Evolutionary conservation across 1,140 invertebrate genomes (phyloP), one percentile per base, ranked within the genome.

Genomic region (Drosophila elegans): DNA sequence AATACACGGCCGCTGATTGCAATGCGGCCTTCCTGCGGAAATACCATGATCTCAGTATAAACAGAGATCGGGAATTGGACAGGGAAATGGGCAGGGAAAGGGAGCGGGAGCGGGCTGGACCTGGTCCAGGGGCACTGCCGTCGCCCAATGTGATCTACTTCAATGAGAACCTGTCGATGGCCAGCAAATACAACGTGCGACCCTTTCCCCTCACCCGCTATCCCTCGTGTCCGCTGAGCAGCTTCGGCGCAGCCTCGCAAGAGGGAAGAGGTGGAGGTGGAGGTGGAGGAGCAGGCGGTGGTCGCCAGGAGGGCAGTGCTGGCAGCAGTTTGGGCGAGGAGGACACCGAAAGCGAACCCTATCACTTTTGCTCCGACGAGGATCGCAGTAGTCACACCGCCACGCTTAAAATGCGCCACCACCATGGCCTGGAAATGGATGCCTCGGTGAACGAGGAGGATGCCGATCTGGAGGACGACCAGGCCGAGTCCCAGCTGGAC

Each of bases 111-210:
- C 38, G 38, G 29, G 68, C 72, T 11, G 29, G 41, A 0, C 72
- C 64, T 6, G 57, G 53, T 4, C 13, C 7, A 10, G 27, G 53
- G 3, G 11, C 7, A 10, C 21, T n/a, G 53, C 27, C 13, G 27
- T 44, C 39, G 38, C 60, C 54, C 12, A 90, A 89, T 57, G 74
- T 92, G 4, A 92, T 92, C 6, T 91, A 92, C 45, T 92, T 92
- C 42, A 92, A 92, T 63, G 91, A 92, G 56, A 92, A 92, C 60
- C 72, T 92, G 3, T 91, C 91, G 29, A 92, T 92, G 91, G 81
- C 91, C 54, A 91, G 91, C 67, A 91, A 90, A 67, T 90, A 86
- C 54, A 79, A 81, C 54, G 76, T 81, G 2, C 63, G 66, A 0
- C 78, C 82, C 59, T 89, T 78, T 71, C 85, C 78, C 0, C 71